These are phyloP conservation scores for Hystrix brachyura DNA, from an alignment of 2,113 vertebrate genomes.

Conservation along the genomic window DNA sequence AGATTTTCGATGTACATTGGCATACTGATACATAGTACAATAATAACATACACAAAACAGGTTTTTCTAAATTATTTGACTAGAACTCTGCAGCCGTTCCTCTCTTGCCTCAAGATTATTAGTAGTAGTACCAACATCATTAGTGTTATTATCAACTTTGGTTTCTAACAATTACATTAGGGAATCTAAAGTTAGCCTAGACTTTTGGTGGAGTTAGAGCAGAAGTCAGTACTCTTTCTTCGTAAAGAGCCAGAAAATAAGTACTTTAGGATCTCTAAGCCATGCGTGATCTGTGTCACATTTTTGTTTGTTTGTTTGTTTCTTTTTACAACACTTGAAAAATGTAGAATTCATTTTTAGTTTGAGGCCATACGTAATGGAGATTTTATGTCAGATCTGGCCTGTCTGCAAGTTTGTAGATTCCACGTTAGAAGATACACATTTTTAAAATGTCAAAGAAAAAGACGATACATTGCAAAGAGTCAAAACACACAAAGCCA, in stretches of 20 bases:
- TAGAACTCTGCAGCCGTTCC: not conserved
- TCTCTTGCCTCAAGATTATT: not conserved
- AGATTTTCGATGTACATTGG: not conserved
- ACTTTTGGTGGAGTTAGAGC: not conserved
- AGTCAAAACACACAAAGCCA: not conserved
- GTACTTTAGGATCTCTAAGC: not conserved
- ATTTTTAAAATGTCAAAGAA: not conserved
- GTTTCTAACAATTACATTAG: not conserved
- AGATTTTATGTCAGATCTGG: not conserved
- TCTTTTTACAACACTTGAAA: not conserved
- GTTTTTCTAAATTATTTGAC: not conserved
- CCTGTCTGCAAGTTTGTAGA: not conserved
- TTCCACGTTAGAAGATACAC: not conserved
- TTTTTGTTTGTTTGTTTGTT: not conserved
- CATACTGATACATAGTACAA: not conserved
- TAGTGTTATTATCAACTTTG: not conserved
- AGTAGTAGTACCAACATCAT: not conserved
- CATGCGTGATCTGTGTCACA: not conserved
- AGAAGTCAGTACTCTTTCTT: not conserved
- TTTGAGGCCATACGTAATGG: not conserved
- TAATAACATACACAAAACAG: not conserved
- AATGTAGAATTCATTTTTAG: not conserved
- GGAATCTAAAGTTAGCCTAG: not conserved
- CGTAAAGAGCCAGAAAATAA: not conserved
- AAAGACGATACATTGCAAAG: not conserved